Evolutionary conservation across 2,113 vertebrate species (phyloP).

Genomic region (Thymallus thymallus): DNA sequence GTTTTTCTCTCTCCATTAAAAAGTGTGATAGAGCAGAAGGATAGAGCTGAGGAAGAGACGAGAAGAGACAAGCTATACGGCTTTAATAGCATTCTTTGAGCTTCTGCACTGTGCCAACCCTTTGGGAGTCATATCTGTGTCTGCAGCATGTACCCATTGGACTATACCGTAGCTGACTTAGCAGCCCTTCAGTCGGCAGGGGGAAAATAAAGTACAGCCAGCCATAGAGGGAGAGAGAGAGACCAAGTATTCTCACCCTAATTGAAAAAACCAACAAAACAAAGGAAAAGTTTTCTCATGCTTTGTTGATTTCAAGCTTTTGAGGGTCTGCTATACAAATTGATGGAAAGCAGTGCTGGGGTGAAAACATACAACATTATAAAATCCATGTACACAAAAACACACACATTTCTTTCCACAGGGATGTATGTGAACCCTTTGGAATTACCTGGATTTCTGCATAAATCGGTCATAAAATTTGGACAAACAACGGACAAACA

Average conservation of each 20-base stretch:
- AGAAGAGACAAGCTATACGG: background rate
- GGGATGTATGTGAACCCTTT: no score
- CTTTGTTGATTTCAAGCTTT: no score
- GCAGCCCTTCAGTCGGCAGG: conserved; percentile 43
- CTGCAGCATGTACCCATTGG: conserved; percentile 49
- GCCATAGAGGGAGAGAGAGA: background rate
- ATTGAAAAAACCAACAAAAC: no score
- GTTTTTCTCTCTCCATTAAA: conserved; percentile 47
- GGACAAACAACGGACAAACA: no score
- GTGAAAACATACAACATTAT: no score
- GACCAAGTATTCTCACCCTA: background rate
- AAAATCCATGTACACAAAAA: no score
- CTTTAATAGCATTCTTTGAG: conserved; percentile 49
- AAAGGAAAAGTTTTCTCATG: no score
- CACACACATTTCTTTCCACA: no score
- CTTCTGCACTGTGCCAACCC: conserved; percentile 48
- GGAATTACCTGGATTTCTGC: no score
- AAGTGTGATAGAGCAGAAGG: conserved; percentile 45
- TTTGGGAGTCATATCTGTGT: conserved; percentile 66
- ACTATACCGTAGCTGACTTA: conserved; percentile 49
- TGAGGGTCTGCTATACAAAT: no score
- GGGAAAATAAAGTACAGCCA: conserved; percentile 18
- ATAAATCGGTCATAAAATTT: no score
- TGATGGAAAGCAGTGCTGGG: no score
- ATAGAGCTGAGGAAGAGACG: conserved; percentile 31